phyloP scores from a whole-genome alignment of 1,140 invertebrate species.

The Drosophila tani region DNA sequence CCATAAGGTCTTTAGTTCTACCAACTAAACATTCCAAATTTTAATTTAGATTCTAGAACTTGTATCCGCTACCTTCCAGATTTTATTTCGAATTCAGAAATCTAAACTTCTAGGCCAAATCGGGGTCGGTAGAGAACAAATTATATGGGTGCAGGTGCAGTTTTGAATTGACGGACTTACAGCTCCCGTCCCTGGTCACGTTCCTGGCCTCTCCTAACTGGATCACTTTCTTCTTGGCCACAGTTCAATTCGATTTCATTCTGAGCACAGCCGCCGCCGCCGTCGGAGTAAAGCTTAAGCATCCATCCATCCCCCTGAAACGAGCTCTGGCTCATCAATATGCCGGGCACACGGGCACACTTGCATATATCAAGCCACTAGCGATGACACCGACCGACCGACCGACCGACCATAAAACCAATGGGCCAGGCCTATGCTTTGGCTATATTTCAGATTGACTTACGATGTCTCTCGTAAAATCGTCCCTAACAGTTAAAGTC shows the following conservation, averaged over 20 bases:
- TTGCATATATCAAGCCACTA: constrained; percentile 7
- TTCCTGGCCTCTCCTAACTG: constrained; percentile 41
- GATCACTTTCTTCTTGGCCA: constrained; percentile 59
- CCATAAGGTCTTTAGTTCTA: background rate
- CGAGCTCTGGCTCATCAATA: constrained; percentile 37
- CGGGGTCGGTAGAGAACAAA: background rate
- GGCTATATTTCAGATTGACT: constrained; percentile 16
- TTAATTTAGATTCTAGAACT: too few relatives aligned
- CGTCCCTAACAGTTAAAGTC: background rate
- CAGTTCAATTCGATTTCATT: constrained; percentile 48
- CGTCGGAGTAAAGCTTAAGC: constrained; percentile 29
- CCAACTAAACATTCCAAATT: too few relatives aligned
- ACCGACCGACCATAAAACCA: constrained; percentile 15
- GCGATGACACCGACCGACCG: constrained; percentile 26
- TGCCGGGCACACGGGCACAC: constrained; percentile 28
- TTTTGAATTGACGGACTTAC: background rate
- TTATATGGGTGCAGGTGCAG: constrained; percentile 26
- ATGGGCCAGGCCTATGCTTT: constrained; percentile 5
- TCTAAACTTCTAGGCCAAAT: background rate
- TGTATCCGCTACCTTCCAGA: too few relatives aligned
- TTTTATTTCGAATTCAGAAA: background rate
- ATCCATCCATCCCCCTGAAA: constrained; percentile 19
- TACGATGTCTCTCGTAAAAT: constrained; percentile 10
- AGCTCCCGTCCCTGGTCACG: constrained; percentile 44
- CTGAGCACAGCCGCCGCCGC: constrained; percentile 45